Base-by-base conservation (phyloP, 2,888 invertebrate species). In the Gari tellinella region DNA sequence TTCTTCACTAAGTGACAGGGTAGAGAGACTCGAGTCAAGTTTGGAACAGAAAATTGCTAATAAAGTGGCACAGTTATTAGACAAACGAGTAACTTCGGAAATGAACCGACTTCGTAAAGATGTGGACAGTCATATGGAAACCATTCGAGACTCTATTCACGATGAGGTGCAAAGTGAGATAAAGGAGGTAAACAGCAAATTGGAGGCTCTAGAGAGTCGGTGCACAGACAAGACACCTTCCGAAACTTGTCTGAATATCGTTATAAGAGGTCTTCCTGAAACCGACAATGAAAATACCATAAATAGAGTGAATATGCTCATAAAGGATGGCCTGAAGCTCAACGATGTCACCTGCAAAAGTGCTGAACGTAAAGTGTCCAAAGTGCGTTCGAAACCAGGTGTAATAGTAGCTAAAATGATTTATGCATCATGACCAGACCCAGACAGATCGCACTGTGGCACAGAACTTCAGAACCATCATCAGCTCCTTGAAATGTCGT, bases 351-450 rank as follows among this genome's bases (percentile, higher is more conserved):
- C 45, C 2, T 46, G 37, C 23, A 25, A 25, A 8, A 31, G 10
- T 1, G 64, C 56, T 38, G 64, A 48, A 17, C 43, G 63, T 12
- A 62, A 62, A 26, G 25, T n/a, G 12, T 41, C 25, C 12, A 10
- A 14, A 25, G 19, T 26, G 7, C 7, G 5, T 7, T 14, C 3
- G 2, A 31, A 55, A n/a, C 45, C 63, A 2, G 46, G 64, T 15
- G n/a, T 64, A n/a, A 25, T 56, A 2, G 25, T 65, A n/a, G 65
- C 48, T 2, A 64, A 5, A 40, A 10, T 61, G 37, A 41, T 62
- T n/a, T 45, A 43, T 53, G 15, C 15, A 53, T 15, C 62, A 43
- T 26, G 62, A 62, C 23, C 62, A 43, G 14, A 21, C 62, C 23
- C 25, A 62, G 17, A 31, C 53, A 17, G 52, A 62, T 26, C n/a